phyloP scores from a whole-genome alignment of 2,888 invertebrate genomes.

The Priocnemis perturbator region DNA sequence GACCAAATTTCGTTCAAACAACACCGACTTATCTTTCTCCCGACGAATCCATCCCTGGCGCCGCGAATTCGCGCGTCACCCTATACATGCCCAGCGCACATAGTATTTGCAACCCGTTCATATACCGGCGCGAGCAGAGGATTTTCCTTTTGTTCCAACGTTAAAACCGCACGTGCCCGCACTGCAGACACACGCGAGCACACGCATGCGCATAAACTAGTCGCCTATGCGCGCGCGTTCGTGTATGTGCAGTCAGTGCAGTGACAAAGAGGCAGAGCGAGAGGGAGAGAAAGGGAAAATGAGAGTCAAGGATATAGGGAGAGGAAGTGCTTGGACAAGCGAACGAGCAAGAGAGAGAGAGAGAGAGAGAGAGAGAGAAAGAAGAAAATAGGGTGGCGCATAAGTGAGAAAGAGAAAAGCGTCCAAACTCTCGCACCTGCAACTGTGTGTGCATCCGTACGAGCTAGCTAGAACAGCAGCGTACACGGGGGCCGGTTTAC shows the following conservation, averaged over 20 bases:
- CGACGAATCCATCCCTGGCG: too few species aligned
- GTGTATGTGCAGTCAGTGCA: conserved; percentile 19
- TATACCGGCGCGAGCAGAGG: conserved; percentile 5
- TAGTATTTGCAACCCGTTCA: background rate
- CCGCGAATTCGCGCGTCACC: too few species aligned
- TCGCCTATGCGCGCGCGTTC: conserved; percentile 16
- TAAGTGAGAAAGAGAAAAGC: too few species aligned
- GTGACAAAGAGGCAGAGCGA: conserved; percentile 13
- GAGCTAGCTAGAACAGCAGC: too few species aligned
- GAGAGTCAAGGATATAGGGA: too few species aligned
- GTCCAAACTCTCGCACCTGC: too few species aligned
- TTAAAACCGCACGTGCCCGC: conserved; percentile 55
- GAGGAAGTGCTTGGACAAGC: too few species aligned
- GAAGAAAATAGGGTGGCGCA: background rate
- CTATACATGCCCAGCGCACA: conserved; percentile 3
- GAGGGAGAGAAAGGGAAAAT: conserved; percentile 3
- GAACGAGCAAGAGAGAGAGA: too few species aligned
- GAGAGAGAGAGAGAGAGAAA: background rate
- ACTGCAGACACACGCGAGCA: conserved; percentile 44
- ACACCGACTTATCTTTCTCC: too few species aligned
- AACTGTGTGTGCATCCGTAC: too few species aligned
- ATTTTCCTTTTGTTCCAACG: conserved; percentile 43
- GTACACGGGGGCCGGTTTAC: too few species aligned
- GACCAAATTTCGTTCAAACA: too few species aligned
- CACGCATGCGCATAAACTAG: conserved; percentile 36